Evolutionary conservation across 2,888 invertebrate species (phyloP), one percentile per base, ranked within the genome.

Genomic region (Lasioglossum calceatum): DNA sequence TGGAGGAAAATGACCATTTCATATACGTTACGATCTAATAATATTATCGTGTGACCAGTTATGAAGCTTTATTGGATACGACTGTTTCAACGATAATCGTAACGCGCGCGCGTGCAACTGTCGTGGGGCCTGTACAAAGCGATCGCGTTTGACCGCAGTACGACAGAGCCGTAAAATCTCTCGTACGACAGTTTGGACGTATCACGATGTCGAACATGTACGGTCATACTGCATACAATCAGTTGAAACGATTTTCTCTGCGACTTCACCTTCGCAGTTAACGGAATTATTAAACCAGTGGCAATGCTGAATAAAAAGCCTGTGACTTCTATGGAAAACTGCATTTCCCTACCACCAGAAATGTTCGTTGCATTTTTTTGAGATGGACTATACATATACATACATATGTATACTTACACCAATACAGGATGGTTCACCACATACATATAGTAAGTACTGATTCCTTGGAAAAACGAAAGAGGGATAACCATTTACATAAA

Each of bases 61-160:
- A 23, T 67, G 36, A 16, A 67, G 67, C 67, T 67, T 67, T 67
- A 67, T 67, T 36, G 32, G 67, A 67, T 36, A 67, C 4, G 36
- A 36, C 67, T 19, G 32, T 67, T 67, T 36, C 19, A 67, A 67
- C 67, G 67, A 36, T 67, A 67, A 67, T 67, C 36, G 67, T 67
- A 32, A 36, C 36, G 8, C 4, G 19, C 4, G 19, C 4, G 67
- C 32, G 67, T 36, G 67, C 19, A 36, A 36, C 8, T 67, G 36
- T 67, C 67, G 36, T 8, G 67, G 36, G 3, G 0, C 32, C 8
- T 16, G 67, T 36, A 19, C 67, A 67, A 67, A 67, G 67, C 36
- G 36, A 67, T 36, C 32, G 19, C 8, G 67, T 67, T 64, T 67
- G 36, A 67, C 67, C 67, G 67, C 67, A 19, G 67, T 8, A 36